phyloP scores from a whole-genome alignment of 2,113 vertebrate genomes.

The Actenoides hombroni region DNA sequence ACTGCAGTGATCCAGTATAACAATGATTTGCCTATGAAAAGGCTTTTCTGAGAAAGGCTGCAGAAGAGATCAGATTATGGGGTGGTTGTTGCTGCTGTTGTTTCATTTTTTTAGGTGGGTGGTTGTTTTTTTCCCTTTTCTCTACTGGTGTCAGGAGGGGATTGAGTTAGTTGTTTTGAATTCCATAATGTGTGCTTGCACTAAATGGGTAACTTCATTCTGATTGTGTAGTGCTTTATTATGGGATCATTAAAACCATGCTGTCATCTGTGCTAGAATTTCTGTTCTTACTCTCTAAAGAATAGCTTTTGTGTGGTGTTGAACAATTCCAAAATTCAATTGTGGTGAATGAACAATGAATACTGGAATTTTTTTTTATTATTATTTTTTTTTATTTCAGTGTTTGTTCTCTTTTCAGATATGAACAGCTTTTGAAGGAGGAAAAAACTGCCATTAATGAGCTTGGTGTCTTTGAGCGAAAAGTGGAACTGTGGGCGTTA shows the following conservation, averaged over 20 bases:
- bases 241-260: not conserved
- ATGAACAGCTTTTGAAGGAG: slow-evolving; percentile 86
- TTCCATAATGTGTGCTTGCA: not conserved
- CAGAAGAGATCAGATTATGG: not conserved
- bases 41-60: not conserved
- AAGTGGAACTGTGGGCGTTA: slow-evolving; percentile 82
- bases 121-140: not conserved
- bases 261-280: not conserved
- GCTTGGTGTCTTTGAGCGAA: slow-evolving; percentile 82
- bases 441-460: slow-evolving; percentile 83
- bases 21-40: not conserved
- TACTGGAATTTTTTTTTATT: not conserved
- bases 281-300: not conserved
- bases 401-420: slow-evolving; percentile 74
- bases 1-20: not conserved
- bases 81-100: not conserved
- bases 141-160: not conserved
- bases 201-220: not conserved
- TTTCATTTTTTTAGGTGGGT: not conserved
- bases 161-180: not conserved
- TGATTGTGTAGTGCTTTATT: not conserved
- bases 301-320: not conserved
- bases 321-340: slow-evolving; percentile 17
- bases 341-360: not conserved
- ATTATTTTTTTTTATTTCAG: not conserved